These are phyloP conservation scores for Philypnodon macrostomus DNA, from an alignment of 2,797 vertebrate species.

Conservation along the genomic window DNA sequence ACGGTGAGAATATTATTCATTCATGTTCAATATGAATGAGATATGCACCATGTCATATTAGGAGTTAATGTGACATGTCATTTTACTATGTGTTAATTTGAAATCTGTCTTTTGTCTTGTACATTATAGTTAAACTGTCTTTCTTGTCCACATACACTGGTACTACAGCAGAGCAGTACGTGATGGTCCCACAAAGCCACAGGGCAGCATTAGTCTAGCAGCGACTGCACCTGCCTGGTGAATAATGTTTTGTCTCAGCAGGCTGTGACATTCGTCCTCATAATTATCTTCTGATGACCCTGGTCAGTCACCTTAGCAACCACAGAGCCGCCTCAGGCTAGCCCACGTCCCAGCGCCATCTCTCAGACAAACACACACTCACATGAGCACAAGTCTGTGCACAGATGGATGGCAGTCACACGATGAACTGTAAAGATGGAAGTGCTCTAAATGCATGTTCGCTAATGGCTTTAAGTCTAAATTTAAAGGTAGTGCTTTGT, in stretches of 20 bases:
- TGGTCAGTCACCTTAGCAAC: constrained; percentile 66
- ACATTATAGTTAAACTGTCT: neutral
- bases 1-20: constrained; percentile 74
- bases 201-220: constrained; percentile 45
- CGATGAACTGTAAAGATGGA: constrained; percentile 17
- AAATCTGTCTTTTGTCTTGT: neutral
- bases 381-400: no score
- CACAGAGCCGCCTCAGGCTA: constrained; percentile 56
- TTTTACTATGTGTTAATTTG: neutral
- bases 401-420: constrained; percentile 41
- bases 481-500: neutral
- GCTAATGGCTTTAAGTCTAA: constrained; percentile 4
- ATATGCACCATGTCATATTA: neutral
- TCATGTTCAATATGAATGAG: neutral
- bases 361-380: constrained; percentile 42
- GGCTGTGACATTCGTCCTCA: constrained; percentile 59
- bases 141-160: constrained; percentile 12
- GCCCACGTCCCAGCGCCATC: constrained; percentile 32
- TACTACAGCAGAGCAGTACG: constrained; percentile 21
- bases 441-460: constrained; percentile 17
- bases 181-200: constrained; percentile 43
- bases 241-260: constrained; percentile 66
- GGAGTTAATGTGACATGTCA: neutral
- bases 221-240: constrained; percentile 59
- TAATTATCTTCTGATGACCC: constrained; percentile 74